These are phyloP conservation scores for Scaptomyza hsui DNA, from an alignment of 1,140 invertebrate species.

Conservation along the genomic window DNA sequence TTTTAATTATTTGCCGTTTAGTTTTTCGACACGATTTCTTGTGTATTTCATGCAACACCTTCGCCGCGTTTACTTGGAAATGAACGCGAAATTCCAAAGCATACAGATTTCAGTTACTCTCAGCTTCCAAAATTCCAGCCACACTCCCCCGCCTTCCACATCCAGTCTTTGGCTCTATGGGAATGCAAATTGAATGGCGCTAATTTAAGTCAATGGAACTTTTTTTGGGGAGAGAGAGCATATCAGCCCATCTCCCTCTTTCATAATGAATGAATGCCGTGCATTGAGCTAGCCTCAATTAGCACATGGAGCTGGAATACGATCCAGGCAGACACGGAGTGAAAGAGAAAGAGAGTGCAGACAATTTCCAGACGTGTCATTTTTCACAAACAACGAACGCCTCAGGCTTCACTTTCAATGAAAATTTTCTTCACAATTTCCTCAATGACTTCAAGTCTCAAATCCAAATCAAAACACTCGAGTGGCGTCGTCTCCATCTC, in stretches of 20 bases:
- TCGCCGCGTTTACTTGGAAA: conserved; percentile 50
- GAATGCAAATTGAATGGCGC: conserved; percentile 41
- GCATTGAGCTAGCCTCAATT: conserved; percentile 18
- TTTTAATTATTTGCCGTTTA: conserved; percentile 71
- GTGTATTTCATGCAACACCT: conserved; percentile 81
- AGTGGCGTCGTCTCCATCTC: conserved; percentile 45
- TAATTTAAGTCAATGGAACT: conserved; percentile 40
- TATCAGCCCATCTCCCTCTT: not conserved
- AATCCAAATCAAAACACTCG: conserved; percentile 38
- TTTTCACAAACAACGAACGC: conserved; percentile 73
- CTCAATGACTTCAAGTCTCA: conserved; percentile 53
- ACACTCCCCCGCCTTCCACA: not conserved
- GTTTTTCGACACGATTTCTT: conserved; percentile 71
- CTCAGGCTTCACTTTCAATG: conserved; percentile 64
- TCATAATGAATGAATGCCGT: conserved; percentile 36
- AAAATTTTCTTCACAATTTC: conserved; percentile 64
- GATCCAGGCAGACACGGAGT: conserved; percentile 5
- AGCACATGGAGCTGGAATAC: conserved; percentile 22
- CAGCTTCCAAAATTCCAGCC: not conserved
- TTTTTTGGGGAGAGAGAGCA: not conserved
- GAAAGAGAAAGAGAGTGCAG: conserved; percentile 17
- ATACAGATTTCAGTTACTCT: conserved; percentile 11
- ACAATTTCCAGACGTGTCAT: conserved; percentile 65
- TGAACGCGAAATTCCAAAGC: conserved; percentile 59
- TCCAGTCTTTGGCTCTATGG: not conserved